A percentile compares a stretch with the other conserved stretches of the same genome.
phyloP scores from a whole-genome alignment of 1,140 invertebrate species.

The Meloidogyne floridensis region DNA sequence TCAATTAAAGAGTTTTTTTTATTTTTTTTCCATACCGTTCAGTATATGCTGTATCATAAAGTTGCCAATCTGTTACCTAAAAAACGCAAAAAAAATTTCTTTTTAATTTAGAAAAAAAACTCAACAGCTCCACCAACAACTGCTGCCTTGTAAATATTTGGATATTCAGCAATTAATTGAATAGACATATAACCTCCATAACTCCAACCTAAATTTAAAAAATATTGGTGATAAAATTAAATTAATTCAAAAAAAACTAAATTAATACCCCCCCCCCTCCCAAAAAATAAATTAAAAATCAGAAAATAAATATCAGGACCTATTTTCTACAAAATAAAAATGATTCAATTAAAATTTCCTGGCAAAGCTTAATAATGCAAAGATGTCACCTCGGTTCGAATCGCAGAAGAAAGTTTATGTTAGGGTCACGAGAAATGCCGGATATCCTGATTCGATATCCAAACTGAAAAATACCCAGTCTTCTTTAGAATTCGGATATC shows the following conservation, averaged over 20 bases:
- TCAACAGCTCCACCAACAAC: slow-evolving; percentile 93
- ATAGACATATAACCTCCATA: slow-evolving; percentile 74
- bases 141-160: slow-evolving; percentile 68
- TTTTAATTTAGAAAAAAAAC: slow-evolving; percentile 64
- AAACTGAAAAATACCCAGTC: no score
- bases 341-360: no score
- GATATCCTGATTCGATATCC: no score
- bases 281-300: no score
- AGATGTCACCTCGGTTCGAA: no score
- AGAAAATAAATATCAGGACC: no score
- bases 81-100: neutral
- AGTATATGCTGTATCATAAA: slow-evolving; percentile 94
- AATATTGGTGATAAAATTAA: neutral
- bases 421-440: no score
- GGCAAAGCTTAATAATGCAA: no score
- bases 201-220: slow-evolving; percentile 76
- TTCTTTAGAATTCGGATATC: no score
- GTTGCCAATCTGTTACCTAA: slow-evolving; percentile 76
- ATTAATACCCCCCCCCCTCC: no score
- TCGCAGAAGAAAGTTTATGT: no score
- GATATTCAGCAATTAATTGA: slow-evolving; percentile 53
- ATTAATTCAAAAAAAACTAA: neutral
- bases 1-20: neutral
- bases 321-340: no score
- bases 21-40: slow-evolving; percentile 52